Base-by-base conservation (phyloP, 2,888 invertebrate genomes). In the Plagodis pulveraria region DNA sequence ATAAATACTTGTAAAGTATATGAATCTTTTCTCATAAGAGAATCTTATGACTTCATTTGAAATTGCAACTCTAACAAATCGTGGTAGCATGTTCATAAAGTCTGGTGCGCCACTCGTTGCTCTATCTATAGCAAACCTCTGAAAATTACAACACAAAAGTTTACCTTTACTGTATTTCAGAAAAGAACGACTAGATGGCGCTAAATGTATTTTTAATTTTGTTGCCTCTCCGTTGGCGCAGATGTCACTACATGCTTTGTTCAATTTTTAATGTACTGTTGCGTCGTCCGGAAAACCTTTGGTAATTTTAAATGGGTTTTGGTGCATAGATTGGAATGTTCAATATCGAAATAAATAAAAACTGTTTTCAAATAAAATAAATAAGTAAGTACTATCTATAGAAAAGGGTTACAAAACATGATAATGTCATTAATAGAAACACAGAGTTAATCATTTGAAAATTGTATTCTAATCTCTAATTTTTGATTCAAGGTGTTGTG, bases 201-300 rank as follows among this genome's bases (percentile, higher is more conserved):
- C 42, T 50, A 34, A n/a, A 6, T 44, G 43, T 33, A 34, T 7
- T 51, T 54, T 52, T 34, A 5, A 7, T 4, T 50, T 38, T 11
- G 43, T 46, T 48, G 40, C 9, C 11, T 12, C 1, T 35, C 6
- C 40, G n/a, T 34, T 35, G 4, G 9, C 42, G 55, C 22, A 68
- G 67, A 66, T 68, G 67, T 60, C 67, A 54, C 63, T 60, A 56
- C 42, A 11, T 32, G 48, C 35, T 34, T 45, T 38, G 44, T 44
- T 10, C 8, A 58, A 55, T 63, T 62, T 54, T 58, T 50, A 56
- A 58, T 58, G 47, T 22, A 58, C 50, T n/a, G 58, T 50, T 47
- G 49, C 22, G 46, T 58, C 32, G 45, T 55, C 56, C 54, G 38
- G 32, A 32, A 49, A 50, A 52, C 61, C 56, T 66, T 62, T 59